Evolutionary conservation across 2,113 vertebrate genomes (phyloP).

Genomic region (Galbula dea): DNA sequence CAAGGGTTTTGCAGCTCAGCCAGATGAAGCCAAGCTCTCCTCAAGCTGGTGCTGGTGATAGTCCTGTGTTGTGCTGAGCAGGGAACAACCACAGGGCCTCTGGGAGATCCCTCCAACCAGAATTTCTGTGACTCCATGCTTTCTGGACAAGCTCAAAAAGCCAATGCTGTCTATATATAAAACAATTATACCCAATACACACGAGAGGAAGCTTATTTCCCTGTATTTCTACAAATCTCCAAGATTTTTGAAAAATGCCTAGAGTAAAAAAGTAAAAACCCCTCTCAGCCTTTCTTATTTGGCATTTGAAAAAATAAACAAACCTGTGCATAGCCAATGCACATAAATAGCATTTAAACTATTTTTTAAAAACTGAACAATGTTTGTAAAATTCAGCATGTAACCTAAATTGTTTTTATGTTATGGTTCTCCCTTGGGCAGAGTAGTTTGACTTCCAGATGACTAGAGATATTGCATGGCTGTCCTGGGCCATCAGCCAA

Average conservation of each 20-base stretch:
- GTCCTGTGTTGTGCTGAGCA: rapidly evolving
- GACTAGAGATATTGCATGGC: constrained; percentile 62
- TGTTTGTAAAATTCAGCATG: constrained; percentile 42
- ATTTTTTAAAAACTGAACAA: constrained; percentile 19
- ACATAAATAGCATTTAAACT: constrained; percentile 42
- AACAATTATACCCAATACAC: neutral
- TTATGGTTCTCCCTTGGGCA: constrained; percentile 56
- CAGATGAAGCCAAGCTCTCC: neutral
- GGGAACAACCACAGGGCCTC: neutral
- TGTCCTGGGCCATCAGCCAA: constrained; percentile 75
- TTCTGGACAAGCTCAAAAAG: neutral
- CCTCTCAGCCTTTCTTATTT: neutral
- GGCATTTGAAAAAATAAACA: neutral
- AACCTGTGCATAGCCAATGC: neutral
- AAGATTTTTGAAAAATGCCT: neutral
- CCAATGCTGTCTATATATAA: neutral
- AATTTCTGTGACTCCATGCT: neutral
- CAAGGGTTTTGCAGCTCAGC: neutral
- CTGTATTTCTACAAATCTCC: neutral
- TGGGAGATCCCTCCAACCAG: neutral
- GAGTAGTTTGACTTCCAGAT: constrained; percentile 64
- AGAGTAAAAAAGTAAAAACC: neutral
- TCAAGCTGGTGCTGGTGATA: rapidly evolving
- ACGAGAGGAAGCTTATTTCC: neutral
- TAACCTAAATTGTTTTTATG: constrained; percentile 55